Conservation (phyloP, 2,797 vertebrate species). For the Adelosebastes latens region DNA sequence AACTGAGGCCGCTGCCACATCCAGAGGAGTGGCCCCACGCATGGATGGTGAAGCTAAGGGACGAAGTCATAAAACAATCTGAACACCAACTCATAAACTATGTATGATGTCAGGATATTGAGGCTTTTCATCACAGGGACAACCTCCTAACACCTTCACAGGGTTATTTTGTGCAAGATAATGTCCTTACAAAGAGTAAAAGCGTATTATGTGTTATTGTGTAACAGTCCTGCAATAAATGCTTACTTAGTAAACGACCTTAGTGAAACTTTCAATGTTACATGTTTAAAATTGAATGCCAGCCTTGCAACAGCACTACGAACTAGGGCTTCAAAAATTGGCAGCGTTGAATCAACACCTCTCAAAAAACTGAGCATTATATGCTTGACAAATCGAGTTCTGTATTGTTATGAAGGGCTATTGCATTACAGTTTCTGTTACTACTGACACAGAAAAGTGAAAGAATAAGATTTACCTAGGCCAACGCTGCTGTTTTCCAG, state of each 20-base stretch:
- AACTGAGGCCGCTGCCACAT: conserved; percentile 95
- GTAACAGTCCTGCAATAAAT: neutral
- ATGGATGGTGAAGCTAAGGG: conserved; percentile 92
- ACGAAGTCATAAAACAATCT: conserved; percentile 34
- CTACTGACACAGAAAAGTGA: neutral
- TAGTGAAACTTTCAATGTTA: neutral
- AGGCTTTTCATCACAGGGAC: neutral
- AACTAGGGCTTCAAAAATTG: neutral
- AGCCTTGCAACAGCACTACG: neutral
- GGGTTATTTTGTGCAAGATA: neutral
- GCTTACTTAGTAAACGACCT: neutral
- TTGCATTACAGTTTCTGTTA: neutral
- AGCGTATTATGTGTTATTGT: neutral
- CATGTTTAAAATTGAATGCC: neutral
- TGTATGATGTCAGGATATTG: neutral
- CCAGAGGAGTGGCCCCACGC: conserved; percentile 95
- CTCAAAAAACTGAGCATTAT: neutral
- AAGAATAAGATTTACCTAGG: conserved; percentile 84
- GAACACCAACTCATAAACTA: neutral
- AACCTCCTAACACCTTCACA: neutral
- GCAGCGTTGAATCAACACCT: neutral
- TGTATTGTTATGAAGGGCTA: neutral
- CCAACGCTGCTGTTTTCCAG: conserved; percentile 96
- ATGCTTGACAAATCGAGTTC: neutral
- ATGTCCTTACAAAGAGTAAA: neutral